Base-by-base conservation (phyloP, 2,113 vertebrate species). In the Dicaeum eximium region DNA sequence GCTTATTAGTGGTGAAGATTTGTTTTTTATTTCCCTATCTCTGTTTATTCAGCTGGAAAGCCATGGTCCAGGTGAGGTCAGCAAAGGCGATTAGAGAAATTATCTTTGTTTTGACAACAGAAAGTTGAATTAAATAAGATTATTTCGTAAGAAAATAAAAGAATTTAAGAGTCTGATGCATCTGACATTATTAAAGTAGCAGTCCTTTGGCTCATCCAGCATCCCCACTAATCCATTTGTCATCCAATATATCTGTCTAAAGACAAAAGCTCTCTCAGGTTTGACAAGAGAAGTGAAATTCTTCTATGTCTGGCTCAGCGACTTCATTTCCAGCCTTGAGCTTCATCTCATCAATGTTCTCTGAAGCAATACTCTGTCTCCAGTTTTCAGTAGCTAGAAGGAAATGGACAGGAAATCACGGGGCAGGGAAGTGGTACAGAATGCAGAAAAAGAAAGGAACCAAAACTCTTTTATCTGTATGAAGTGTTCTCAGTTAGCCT, bases 41-140 rank as follows among this genome's bases (percentile, higher is more conserved):
- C 72, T 51, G 62, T 83, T 86, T 95, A 88, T 91, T 93, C 88
- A 88, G 85, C 81, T 90, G 72, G 38, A 90, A 69, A 94, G 61
- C 60, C 51, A 45, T 1, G 2, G 54, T 56, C 47, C 80, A 54
- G 47, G 45, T 0, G 0, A 95, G 70, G 83, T 86, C 84, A 95
- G 80, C 62, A 83, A 80, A 94, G 58, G 56, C 1, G 0, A 86
- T 90, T 78, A 88, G 60, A 90, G 62, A 88, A 95, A 89, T 60
- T 2, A 70, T 62, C 51, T 61, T 18, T 86, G 47, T 80, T 89
- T 80, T 40, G 31, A 60, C 24, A 91, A 81, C 7, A 75, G 27
- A 50, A 80, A 67, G 57, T 35, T 82, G 38, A 86, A 94, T 77
- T 75, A 74, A 80, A 44, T 88, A 82, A 65, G 45, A 92, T 75